Evolutionary conservation across 2,888 invertebrate genomes (phyloP).

Genomic region (Meta bourneti): DNA sequence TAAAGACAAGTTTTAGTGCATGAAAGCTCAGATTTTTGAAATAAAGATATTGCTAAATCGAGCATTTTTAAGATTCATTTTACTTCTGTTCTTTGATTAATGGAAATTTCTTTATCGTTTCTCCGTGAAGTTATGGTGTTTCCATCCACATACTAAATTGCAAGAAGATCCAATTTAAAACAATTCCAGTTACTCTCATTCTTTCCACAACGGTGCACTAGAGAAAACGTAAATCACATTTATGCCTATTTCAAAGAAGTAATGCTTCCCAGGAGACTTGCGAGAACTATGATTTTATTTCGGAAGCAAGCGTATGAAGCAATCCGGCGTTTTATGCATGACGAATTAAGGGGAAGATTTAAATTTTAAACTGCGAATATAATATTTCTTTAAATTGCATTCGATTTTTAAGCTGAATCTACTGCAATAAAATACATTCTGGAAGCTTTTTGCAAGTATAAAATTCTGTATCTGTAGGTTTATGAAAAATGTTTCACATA

Average conservation of each 20-base stretch:
- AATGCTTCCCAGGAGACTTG: conserved; percentile 28
- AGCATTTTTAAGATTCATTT: not conserved
- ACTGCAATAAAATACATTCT: not conserved
- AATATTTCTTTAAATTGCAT: not conserved
- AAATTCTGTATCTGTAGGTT: no score
- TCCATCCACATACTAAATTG: not conserved
- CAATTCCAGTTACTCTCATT: conserved; percentile 10
- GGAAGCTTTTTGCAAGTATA: no score
- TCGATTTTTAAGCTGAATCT: not conserved
- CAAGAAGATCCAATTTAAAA: conserved; percentile 10
- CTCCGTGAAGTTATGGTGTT: not conserved
- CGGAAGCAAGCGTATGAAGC: not conserved
- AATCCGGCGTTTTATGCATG: not conserved
- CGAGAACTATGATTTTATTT: conserved; percentile 19
- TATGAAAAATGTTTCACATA: no score
- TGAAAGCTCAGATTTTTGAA: no score
- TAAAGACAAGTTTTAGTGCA: no score
- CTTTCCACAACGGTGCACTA: conserved; percentile 18
- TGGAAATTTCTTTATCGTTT: not conserved
- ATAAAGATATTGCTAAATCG: no score
- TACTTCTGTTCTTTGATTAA: not conserved
- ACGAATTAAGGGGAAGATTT: conserved; percentile 3
- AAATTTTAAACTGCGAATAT: not conserved
- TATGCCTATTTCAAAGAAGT: conserved; percentile 44
- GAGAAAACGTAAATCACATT: conserved; percentile 49